Base-by-base conservation (phyloP, 2,888 invertebrate genomes). In the Aspidiotus rigidus region DNA sequence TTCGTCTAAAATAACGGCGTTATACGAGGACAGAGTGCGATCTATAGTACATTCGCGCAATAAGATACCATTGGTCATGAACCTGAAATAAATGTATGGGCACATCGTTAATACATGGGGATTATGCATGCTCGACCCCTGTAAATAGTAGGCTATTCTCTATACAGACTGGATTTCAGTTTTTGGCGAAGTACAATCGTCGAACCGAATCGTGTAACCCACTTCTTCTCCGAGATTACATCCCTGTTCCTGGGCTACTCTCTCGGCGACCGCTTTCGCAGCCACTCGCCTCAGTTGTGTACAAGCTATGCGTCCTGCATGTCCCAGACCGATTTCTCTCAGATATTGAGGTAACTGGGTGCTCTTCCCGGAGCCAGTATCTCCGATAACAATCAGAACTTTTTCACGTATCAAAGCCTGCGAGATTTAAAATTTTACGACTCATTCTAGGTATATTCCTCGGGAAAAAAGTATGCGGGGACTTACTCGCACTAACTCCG, bases 1-100 rank as follows among this genome's bases (percentile, higher is more conserved):
- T 49, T 67, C 67, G 10, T 67, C 67, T 11, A 67, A 49, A 39
- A 67, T 67, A 1, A 67, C 11, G 1, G 67, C 67, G 10, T 59
- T 39, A 53, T 57, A 67, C 13, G 16, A 44, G 11, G 59, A 42
- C 10, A 67, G 16, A 15, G 39, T 44, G 13, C 67, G 42, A 49
- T 67, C 67, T n/a, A 44, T 44, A 15, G 67, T 67, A 8, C 67
- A 67, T 28, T 67, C 67, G 8, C 67, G 13, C 9, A 67, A 28
- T n/a, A 67, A 40, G 49, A 67, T 67, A 10, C 67, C 67, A 67
- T 67, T 60, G 3, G 67, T 67, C 67, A 67, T 67, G n/a, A 60
- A 67, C 13, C 67, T 67, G 41, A 57, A 60, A n/a, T 39, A 28
- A 28, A 28, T 28, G 28, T 28, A 28, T 28, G 2, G 28, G 28